A percentile compares a stretch with the other conserved stretches of the same genome.
Conservation (phyloP, 2,888 invertebrate species). For the Cheilosia vulpina region DNA sequence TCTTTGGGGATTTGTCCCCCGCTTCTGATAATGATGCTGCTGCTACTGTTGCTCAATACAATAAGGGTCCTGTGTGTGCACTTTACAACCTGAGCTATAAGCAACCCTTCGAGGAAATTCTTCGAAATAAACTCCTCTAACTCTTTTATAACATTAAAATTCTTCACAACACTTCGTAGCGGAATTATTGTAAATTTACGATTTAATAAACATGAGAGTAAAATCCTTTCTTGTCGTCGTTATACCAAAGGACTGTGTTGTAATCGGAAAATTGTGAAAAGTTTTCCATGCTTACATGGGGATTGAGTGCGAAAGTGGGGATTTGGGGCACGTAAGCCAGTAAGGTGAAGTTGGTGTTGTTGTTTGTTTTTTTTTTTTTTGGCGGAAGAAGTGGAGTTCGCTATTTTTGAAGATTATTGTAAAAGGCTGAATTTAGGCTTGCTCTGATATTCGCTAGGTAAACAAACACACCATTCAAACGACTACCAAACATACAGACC, state of each 20-base stretch:
- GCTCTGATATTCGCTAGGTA: no score
- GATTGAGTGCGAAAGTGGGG: neutral
- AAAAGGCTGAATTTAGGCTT: no score
- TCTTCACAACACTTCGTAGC: conserved; percentile 70
- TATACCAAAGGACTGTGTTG: conserved; percentile 46
- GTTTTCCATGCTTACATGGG: conserved; percentile 21
- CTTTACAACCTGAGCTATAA: conserved; percentile 56
- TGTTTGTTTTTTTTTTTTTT: no score
- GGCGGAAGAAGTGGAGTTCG: no score
- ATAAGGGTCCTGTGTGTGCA: conserved; percentile 39
- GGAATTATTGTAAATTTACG: conserved; percentile 75
- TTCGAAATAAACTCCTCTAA: conserved; percentile 20
- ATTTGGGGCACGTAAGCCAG: neutral
- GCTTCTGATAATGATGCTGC: neutral
- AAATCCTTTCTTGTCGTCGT: conserved; percentile 57
- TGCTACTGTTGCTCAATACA: conserved; percentile 18
- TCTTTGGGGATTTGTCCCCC: conserved; percentile 21
- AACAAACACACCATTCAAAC: no score
- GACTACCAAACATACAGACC: no score
- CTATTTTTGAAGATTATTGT: no score
- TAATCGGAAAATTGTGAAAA: conserved; percentile 64
- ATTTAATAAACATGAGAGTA: conserved; percentile 74
- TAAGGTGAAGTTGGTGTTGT: no score
- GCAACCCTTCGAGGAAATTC: conserved; percentile 57
- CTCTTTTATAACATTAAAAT: conserved; percentile 66